Base-by-base conservation (phyloP, 2,797 vertebrate genomes). In the Pipistrellus kuhlii region DNA sequence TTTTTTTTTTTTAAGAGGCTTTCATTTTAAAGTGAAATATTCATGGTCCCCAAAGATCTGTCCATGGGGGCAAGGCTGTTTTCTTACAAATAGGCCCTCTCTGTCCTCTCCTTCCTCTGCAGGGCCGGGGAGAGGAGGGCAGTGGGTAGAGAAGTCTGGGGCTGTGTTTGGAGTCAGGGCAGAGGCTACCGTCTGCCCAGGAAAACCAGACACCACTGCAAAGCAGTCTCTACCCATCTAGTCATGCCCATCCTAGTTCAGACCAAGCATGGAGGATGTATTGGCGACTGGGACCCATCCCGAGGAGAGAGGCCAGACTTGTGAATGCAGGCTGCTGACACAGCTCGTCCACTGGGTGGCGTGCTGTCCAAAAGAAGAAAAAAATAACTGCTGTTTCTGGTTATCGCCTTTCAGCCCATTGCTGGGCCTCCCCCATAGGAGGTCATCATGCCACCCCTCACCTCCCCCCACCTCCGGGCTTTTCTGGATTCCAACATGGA, bases 11-110 rank as follows among this genome's bases (percentile, higher is more conserved):
- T 53, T 14, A 3, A 86, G 68, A 92, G 41, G 59, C 64, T 91
- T 90, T 97, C 91, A 78, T 95, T 95, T 96, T 68, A 69, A 96
- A 94, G 93, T 95, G 95, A 97, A 97, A 97, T 97, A 94, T 95
- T 95, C 94, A 95, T 95, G 88, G 93, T 82, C 71, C 44, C 68
- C 84, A 84, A 96, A 95, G 94, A 94, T 64, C 87, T 8, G 83
- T 64, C 89, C 82, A 77, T 9, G 66, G 76, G 88, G 95, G 94
- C 1, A 4, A 88, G 82, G 72, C 6, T 21, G 41, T 73, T 95
- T 88, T 75, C 46, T 85, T 92, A 97, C 46, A 90, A 94, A 88
- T 59, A 51, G n/a, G 75, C 86, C 64, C 35, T 93, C 59, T 94
- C 51, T 77, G 87, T 86, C 51, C 57, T n/a, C 4, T 15, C 20